A percentile compares a stretch with the other conserved stretches of the same genome.
These are phyloP conservation scores for Centrocercus urophasianus DNA, from an alignment of 2,113 vertebrate species.

Conservation along the genomic window DNA sequence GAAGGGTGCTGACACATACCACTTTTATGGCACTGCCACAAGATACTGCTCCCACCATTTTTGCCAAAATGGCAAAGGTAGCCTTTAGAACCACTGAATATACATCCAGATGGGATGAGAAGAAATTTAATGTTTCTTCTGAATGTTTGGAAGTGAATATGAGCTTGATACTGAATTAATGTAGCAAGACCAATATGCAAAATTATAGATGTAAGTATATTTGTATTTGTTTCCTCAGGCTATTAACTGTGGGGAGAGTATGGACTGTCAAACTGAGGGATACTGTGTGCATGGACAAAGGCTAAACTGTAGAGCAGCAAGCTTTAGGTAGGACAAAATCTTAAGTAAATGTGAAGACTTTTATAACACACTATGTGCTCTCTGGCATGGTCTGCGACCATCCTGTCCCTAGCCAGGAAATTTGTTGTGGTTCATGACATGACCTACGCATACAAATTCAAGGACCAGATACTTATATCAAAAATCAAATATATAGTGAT, in stretches of 20 bases:
- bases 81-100: neutral
- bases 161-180: neutral
- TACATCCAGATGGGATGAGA: neutral
- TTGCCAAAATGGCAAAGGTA: neutral
- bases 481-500: neutral
- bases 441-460: neutral
- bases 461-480: neutral
- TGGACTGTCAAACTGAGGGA: neutral
- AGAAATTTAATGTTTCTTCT: conserved; percentile 5
- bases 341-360: neutral
- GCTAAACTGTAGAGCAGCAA: neutral
- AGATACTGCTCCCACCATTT: neutral
- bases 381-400: neutral
- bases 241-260: neutral
- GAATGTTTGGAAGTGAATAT: neutral
- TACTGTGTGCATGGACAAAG: neutral
- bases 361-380: neutral
- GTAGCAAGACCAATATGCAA: neutral
- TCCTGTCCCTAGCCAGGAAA: neutral
- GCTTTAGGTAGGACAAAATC: neutral
- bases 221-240: neutral
- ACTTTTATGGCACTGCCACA: neutral
- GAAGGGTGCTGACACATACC: neutral
- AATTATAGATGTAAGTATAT: neutral
- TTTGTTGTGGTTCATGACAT: neutral